phyloP scores from a whole-genome alignment of 2,888 invertebrate species.

The Polietes domitor region DNA sequence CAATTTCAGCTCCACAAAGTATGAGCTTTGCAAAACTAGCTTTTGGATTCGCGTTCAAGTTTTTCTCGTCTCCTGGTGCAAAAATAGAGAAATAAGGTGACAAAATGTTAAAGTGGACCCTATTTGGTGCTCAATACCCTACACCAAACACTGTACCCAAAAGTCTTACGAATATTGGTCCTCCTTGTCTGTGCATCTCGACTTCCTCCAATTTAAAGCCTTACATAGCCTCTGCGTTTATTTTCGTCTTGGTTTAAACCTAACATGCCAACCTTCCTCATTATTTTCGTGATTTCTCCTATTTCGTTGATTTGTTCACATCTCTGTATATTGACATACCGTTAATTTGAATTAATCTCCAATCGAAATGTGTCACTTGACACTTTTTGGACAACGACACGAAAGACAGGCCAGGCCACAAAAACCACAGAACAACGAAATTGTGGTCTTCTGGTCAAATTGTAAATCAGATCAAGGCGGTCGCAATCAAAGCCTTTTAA shows the following conservation, averaged over 20 bases:
- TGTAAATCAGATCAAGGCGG: constrained; percentile 50
- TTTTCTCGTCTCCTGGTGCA: too few species aligned
- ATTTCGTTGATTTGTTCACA: not conserved
- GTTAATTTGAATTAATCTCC: constrained; percentile 57
- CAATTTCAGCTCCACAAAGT: too few species aligned
- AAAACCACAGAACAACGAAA: not conserved
- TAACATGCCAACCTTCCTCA: not conserved
- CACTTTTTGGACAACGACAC: constrained; percentile 51
- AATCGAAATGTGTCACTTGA: constrained; percentile 59
- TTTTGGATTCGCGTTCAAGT: too few species aligned
- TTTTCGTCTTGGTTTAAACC: not conserved
- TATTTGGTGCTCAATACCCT: too few species aligned
- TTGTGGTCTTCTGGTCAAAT: not conserved
- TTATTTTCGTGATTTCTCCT: not conserved
- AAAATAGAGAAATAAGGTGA: too few species aligned
- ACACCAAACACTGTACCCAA: too few species aligned
- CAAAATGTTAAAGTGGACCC: too few species aligned
- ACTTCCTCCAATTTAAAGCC: too few species aligned
- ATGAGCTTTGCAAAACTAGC: too few species aligned
- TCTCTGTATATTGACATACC: constrained; percentile 10
- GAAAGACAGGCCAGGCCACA: not conserved
- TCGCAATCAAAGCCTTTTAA: constrained; percentile 52
- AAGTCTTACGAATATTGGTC: too few species aligned
- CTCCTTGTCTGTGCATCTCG: too few species aligned
- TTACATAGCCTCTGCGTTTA: too few species aligned